Evolutionary conservation across 2,797 vertebrate species (phyloP).

Genomic region (Tokudaia muenninki): DNA sequence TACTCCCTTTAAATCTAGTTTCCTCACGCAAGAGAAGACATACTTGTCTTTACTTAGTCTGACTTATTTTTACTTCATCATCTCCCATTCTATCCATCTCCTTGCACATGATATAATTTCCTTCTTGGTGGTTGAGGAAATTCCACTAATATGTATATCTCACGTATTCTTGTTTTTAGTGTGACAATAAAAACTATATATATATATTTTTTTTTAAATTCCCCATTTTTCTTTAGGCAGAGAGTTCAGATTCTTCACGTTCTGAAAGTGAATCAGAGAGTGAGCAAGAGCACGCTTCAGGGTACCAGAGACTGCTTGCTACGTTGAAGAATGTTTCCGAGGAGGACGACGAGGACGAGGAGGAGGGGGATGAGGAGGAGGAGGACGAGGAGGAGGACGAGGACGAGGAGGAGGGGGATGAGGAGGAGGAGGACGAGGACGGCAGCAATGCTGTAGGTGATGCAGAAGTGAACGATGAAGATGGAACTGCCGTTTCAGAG

Average conservation of each 20-base stretch:
- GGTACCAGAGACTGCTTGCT: constrained; percentile 94
- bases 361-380: constrained; percentile 85
- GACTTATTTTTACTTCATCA: background rate
- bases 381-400: constrained; percentile 82
- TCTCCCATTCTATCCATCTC: background rate
- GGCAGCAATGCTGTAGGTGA: constrained; percentile 83
- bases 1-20: background rate
- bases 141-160: background rate
- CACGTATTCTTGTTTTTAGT: background rate
- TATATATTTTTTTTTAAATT: background rate
- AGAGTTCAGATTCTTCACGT: constrained; percentile 89
- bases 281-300: constrained; percentile 90
- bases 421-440: constrained; percentile 81
- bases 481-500: constrained; percentile 38
- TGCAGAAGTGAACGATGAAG: constrained; percentile 67
- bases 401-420: constrained; percentile 87
- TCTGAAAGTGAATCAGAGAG: constrained; percentile 89
- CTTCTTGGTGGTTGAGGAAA: background rate
- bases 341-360: constrained; percentile 87
- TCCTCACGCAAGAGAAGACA: background rate
- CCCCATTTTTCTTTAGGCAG: constrained; percentile 85
- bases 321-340: constrained; percentile 88
- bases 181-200: background rate
- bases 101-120: background rate
- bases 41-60: background rate